Conservation (phyloP, 2,113 vertebrate genomes). For the Sus scrofa region DNA sequence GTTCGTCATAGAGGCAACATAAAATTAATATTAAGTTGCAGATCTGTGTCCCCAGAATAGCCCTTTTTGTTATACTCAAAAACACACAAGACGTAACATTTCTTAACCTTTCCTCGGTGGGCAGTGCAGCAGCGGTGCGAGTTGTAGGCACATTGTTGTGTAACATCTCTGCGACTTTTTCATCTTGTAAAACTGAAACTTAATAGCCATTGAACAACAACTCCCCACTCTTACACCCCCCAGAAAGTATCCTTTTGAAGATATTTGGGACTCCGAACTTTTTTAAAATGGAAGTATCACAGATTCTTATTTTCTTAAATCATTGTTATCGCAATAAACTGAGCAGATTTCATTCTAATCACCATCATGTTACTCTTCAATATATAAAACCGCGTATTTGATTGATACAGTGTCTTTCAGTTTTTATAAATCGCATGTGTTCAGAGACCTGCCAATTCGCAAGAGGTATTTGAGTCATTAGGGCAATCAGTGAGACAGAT, state of each 20-base stretch:
- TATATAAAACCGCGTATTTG: background rate
- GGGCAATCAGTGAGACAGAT: background rate
- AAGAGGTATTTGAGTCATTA: background rate
- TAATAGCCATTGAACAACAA: background rate
- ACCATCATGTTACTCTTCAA: background rate
- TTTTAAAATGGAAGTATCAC: background rate
- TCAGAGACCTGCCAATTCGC: constrained; percentile 10
- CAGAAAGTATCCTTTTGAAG: background rate
- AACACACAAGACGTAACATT: background rate
- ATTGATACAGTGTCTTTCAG: background rate
- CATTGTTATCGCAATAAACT: background rate
- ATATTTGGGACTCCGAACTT: background rate
- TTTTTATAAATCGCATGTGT: background rate
- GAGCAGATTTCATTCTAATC: background rate
- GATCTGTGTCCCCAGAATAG: background rate
- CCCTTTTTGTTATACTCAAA: background rate
- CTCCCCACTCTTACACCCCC: fast-evolving
- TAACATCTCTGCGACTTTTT: background rate
- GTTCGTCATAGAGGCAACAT: background rate
- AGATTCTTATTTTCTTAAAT: background rate
- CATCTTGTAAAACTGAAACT: background rate
- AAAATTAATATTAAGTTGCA: background rate
- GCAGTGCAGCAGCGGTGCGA: background rate
- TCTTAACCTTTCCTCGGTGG: background rate
- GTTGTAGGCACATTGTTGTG: background rate